phyloP scores from a whole-genome alignment of 1,140 invertebrate species.

The Drosophila sp. region DNA sequence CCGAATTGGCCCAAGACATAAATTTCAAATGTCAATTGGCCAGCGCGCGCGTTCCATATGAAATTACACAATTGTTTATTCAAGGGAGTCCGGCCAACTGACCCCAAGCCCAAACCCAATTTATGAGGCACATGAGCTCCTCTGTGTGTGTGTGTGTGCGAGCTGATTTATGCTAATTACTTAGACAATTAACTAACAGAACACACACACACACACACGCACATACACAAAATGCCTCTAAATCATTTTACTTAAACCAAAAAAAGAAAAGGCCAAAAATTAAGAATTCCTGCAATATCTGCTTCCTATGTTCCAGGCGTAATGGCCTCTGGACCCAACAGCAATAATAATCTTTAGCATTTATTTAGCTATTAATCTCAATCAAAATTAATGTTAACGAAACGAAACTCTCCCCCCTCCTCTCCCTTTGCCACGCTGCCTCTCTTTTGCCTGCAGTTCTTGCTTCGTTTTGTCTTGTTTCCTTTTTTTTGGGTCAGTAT shows the following conservation, averaged over 20 bases:
- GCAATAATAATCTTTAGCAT: slow-evolving; percentile 72
- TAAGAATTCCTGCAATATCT: slow-evolving; percentile 51
- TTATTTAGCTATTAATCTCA: slow-evolving; percentile 79
- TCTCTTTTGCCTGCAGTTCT: slow-evolving; percentile 25
- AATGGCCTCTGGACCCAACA: slow-evolving; percentile 50
- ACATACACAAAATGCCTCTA: slow-evolving; percentile 23
- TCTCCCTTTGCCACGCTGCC: background rate
- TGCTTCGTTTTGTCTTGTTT: slow-evolving; percentile 14
- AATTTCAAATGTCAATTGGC: slow-evolving; percentile 66
- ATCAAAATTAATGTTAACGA: slow-evolving; percentile 76
- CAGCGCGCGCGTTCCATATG: slow-evolving; percentile 51
- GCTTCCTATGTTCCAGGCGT: slow-evolving; percentile 13
- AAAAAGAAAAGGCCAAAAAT: slow-evolving; percentile 38
- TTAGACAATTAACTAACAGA: slow-evolving; percentile 54
- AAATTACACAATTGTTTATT: slow-evolving; percentile 67
- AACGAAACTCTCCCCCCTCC: slow-evolving; percentile 20
- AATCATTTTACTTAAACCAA: slow-evolving; percentile 29
- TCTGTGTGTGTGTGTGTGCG: slow-evolving; percentile 32
- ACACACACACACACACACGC: slow-evolving; percentile 1
- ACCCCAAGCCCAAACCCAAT: slow-evolving; percentile 25
- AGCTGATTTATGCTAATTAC: slow-evolving; percentile 69
- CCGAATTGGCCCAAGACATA: slow-evolving; percentile 44
- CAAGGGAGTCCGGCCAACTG: slow-evolving; percentile 9
- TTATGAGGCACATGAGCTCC: slow-evolving; percentile 4
- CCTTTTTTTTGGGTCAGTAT: slow-evolving; percentile 7